Conservation (phyloP, 2,888 invertebrate genomes). For the Chirona hameri region DNA sequence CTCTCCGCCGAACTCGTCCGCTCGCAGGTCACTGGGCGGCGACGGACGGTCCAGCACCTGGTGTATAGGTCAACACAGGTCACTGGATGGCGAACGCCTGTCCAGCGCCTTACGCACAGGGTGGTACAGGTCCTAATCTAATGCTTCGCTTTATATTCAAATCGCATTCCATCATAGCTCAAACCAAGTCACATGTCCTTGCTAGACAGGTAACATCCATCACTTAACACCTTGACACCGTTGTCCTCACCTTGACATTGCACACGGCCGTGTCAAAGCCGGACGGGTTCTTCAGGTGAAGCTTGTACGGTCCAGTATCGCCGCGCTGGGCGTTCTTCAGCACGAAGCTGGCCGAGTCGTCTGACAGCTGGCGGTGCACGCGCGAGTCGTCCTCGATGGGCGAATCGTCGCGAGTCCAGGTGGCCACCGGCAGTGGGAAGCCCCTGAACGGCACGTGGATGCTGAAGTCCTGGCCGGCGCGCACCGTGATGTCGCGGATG, state of each 20-base stretch:
- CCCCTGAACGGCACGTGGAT: conserved; percentile 94
- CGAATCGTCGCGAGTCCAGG: conserved; percentile 83
- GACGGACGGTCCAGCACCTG: conserved; percentile 88
- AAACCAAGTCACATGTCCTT: too few relatives aligned
- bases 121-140: too few relatives aligned
- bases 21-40: conserved; percentile 84
- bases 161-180: too few relatives aligned
- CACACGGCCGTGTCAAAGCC: conserved; percentile 94
- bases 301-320: conserved; percentile 86
- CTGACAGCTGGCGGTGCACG: conserved; percentile 64
- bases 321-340: conserved; percentile 86
- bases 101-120: too few relatives aligned
- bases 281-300: conserved; percentile 88
- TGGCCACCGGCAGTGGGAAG: conserved; percentile 91
- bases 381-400: conserved; percentile 70
- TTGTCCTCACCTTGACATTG: conserved; percentile 60
- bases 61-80: not conserved
- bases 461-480: conserved; percentile 96
- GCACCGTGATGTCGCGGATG: conserved; percentile 90
- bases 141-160: too few relatives aligned
- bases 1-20: conserved; percentile 92
- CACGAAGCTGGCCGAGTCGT: conserved; percentile 85
- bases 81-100: too few relatives aligned
- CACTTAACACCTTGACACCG: too few relatives aligned
- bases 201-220: too few relatives aligned